Evolutionary conservation across 2,797 vertebrate species (phyloP).

Genomic region (Aphelocoma californica): DNA sequence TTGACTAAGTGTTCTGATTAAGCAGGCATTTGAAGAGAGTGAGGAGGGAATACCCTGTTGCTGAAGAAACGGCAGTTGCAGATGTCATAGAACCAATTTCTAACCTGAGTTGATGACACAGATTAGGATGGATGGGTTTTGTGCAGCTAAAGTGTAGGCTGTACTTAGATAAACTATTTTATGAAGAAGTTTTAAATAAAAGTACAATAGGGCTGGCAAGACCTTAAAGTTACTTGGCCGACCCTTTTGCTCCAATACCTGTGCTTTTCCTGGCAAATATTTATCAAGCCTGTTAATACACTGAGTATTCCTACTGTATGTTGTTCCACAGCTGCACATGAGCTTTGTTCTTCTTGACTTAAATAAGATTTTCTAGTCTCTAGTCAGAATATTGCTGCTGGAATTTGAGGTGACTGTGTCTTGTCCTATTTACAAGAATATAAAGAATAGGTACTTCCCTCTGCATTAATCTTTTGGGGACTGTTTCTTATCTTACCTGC

Average conservation of each 20-base stretch:
- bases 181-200: background rate
- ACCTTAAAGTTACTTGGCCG: background rate
- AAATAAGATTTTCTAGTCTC: background rate
- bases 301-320: background rate
- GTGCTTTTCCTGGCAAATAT: background rate
- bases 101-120: background rate
- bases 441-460: background rate
- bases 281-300: background rate
- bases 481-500: background rate
- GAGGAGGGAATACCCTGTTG: background rate
- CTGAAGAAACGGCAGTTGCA: background rate
- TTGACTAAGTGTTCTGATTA: slow-evolving; percentile 52
- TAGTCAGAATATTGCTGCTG: background rate
- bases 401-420: background rate
- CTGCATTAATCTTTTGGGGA: background rate
- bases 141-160: background rate
- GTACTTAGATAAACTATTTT: background rate
- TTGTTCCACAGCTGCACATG: background rate
- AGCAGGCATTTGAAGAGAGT: slow-evolving; percentile 19
- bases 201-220: background rate
- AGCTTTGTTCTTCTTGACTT: background rate
- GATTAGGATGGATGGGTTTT: background rate
- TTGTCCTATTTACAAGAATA: background rate
- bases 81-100: background rate
- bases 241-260: background rate